These are phyloP conservation scores for Achroia grisella DNA, from an alignment of 1,140 invertebrate species.

Conservation along the genomic window DNA sequence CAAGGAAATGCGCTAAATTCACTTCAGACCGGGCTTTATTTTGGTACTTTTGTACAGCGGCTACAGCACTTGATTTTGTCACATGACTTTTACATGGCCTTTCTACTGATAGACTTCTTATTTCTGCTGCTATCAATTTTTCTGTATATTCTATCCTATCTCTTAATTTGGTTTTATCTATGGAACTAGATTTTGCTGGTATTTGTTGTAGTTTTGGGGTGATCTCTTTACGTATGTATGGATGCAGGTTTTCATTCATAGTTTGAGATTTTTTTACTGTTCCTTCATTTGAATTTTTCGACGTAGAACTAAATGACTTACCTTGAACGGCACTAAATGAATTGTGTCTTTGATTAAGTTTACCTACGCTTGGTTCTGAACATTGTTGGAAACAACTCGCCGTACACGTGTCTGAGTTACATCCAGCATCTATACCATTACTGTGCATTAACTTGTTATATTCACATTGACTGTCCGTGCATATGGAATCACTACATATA, in stretches of 20 bases:
- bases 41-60: constrained; percentile 46
- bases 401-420: constrained; percentile 59
- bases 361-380: constrained; percentile 28
- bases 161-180: constrained; percentile 56
- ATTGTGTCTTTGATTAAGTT: constrained; percentile 64
- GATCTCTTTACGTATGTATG: constrained; percentile 69
- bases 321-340: constrained; percentile 67
- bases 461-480: constrained; percentile 67
- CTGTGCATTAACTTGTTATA: constrained; percentile 64
- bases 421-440: constrained; percentile 60
- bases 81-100: constrained; percentile 50
- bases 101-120: constrained; percentile 65
- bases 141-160: constrained; percentile 71
- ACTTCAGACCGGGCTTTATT: constrained; percentile 75
- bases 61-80: constrained; percentile 22
- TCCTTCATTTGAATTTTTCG: constrained; percentile 46
- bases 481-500: constrained; percentile 67
- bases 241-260: constrained; percentile 63
- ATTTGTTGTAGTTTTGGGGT: constrained; percentile 34
- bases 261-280: constrained; percentile 65
- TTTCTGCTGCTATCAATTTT: constrained; percentile 68
- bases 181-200: constrained; percentile 40
- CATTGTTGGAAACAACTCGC: constrained; percentile 53
- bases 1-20: constrained; percentile 68
- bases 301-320: constrained; percentile 39